phyloP scores from a whole-genome alignment of 2,888 invertebrate genomes.

The Saturnia pavonia region DNA sequence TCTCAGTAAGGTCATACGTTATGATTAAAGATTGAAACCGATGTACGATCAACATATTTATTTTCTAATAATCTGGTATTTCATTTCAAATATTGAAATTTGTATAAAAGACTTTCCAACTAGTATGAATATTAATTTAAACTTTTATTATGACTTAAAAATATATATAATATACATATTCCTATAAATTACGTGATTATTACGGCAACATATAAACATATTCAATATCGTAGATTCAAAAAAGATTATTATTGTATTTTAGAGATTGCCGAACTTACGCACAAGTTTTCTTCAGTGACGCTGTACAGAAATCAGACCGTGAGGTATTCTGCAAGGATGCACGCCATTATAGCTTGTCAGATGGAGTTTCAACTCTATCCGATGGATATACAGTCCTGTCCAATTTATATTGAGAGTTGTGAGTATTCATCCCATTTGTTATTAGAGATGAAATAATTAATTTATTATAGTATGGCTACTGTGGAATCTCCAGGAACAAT shows the following conservation, averaged over 20 bases:
- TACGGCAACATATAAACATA: too few species aligned
- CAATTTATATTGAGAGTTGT: conserved; percentile 93
- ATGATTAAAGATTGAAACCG: neutral
- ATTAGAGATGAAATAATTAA: neutral
- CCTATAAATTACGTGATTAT: too few species aligned
- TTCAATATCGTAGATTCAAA: neutral
- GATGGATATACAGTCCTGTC: conserved; percentile 93
- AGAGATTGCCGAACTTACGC: conserved; percentile 91
- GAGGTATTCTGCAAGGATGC: conserved; percentile 90
- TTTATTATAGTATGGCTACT: neutral
- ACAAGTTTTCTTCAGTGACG: conserved; percentile 91
- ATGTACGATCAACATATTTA: too few species aligned
- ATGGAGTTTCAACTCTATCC: conserved; percentile 94
- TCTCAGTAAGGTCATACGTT: neutral
- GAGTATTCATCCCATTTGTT: conserved; percentile 62
- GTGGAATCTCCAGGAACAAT: too few species aligned
- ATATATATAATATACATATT: too few species aligned
- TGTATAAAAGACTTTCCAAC: too few species aligned
- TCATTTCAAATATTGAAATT: too few species aligned
- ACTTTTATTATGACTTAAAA: too few species aligned
- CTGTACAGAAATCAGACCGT: conserved; percentile 91
- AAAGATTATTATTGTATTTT: conserved; percentile 36
- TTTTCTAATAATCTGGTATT: too few species aligned
- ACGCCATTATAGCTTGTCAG: conserved; percentile 92
- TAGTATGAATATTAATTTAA: too few species aligned